These are phyloP conservation scores for Lophura nycthemera DNA, from an alignment of 2,113 vertebrate genomes.

Conservation along the genomic window DNA sequence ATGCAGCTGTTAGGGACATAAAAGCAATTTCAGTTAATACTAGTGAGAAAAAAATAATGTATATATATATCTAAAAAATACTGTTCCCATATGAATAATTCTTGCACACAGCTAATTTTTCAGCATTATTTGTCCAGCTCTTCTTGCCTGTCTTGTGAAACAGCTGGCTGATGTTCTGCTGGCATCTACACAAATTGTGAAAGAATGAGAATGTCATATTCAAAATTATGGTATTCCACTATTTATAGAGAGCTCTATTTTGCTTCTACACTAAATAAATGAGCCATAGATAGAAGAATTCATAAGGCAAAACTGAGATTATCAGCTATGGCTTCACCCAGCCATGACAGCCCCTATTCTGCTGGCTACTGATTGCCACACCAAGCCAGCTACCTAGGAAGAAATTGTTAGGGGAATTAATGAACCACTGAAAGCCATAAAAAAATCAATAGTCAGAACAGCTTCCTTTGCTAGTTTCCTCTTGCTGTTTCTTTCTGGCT, in stretches of 20 bases:
- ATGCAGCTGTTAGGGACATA: background rate
- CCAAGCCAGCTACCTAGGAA: slow-evolving; percentile 26
- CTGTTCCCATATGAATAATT: background rate
- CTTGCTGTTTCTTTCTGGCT: slow-evolving; percentile 21
- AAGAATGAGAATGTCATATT: background rate
- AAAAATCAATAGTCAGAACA: slow-evolving; percentile 70
- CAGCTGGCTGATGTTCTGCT: background rate
- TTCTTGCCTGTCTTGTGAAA: background rate
- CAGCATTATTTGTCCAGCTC: background rate
- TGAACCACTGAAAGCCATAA: slow-evolving; percentile 43
- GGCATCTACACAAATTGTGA: background rate
- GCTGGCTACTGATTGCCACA: background rate
- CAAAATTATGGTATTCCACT: background rate
- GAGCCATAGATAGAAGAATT: background rate
- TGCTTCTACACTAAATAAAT: background rate
- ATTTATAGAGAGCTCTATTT: background rate
- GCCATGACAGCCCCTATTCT: background rate
- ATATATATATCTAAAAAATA: background rate
- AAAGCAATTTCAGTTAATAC: background rate
- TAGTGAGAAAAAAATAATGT: background rate
- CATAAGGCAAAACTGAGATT: background rate
- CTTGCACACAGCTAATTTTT: background rate
- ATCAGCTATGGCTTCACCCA: background rate
- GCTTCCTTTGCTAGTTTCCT: slow-evolving; percentile 26
- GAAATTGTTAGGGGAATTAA: slow-evolving; percentile 60